Percentiles rank a stretch among this genome's conserved stretches.
phyloP scores from a whole-genome alignment of 1,140 invertebrate genomes.

The Drosophila ficusphila region DNA sequence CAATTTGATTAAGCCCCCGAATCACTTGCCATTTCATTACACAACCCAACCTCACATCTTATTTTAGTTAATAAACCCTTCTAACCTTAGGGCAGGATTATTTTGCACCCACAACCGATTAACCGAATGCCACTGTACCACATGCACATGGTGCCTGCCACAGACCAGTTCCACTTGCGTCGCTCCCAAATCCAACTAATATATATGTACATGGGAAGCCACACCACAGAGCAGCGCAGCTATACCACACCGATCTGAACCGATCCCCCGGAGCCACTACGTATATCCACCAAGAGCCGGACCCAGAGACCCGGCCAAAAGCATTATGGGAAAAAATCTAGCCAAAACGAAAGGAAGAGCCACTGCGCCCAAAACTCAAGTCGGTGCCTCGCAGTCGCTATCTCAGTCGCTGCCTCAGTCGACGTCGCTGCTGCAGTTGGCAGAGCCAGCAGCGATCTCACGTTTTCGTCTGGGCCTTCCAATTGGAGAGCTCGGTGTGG shows the following conservation, averaged over 20 bases:
- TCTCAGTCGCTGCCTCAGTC: slow-evolving; percentile 10
- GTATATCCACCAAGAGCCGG: slow-evolving; percentile 7
- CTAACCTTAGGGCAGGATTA: no score
- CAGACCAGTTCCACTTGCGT: slow-evolving; percentile 82
- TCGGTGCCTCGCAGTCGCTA: slow-evolving; percentile 6
- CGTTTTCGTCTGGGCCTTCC: slow-evolving; percentile 59
- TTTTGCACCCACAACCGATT: background rate
- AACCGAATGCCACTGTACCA: slow-evolving; percentile 3
- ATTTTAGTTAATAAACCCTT: background rate
- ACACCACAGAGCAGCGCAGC: slow-evolving; percentile 37
- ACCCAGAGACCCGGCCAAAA: slow-evolving; percentile 35
- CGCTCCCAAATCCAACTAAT: slow-evolving; percentile 80
- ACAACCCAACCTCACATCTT: background rate
- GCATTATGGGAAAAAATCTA: slow-evolving; percentile 80
- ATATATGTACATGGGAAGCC: slow-evolving; percentile 63
- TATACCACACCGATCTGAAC: slow-evolving; percentile 6
- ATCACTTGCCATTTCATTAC: no score
- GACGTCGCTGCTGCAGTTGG: slow-evolving; percentile 21
- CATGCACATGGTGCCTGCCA: slow-evolving; percentile 64
- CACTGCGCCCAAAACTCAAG: slow-evolving; percentile 70
- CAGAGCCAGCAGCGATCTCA: slow-evolving; percentile 55
- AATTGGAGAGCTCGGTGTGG: slow-evolving; percentile 18
- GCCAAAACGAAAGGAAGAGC: slow-evolving; percentile 80
- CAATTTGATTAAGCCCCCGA: no score
- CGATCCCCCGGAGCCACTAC: slow-evolving; percentile 18